A percentile compares a stretch with the other conserved stretches of the same genome.
These are phyloP conservation scores for Todus mexicanus DNA, from an alignment of 2,797 vertebrate genomes.

Conservation along the genomic window DNA sequence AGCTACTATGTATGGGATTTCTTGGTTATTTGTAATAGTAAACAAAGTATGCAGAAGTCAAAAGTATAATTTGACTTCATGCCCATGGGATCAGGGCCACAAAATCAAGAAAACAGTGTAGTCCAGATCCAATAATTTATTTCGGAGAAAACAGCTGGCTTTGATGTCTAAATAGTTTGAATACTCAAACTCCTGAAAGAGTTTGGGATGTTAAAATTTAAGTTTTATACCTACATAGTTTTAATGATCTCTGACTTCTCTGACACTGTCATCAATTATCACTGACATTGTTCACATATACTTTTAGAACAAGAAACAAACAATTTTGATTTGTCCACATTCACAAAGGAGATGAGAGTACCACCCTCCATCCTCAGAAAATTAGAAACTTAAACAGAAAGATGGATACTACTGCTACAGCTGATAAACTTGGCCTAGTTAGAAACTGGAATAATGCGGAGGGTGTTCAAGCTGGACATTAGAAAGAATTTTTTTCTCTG, in stretches of 20 bases:
- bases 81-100: neutral
- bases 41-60: neutral
- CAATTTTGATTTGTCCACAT: neutral
- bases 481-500: too few species aligned
- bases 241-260: neutral
- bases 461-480: neutral
- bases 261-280: neutral
- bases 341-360: neutral
- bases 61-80: neutral
- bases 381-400: neutral
- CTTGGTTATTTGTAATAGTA: neutral
- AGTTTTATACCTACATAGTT: neutral
- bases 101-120: neutral
- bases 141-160: neutral
- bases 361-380: neutral
- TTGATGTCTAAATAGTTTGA: neutral
- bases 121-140: neutral
- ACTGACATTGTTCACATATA: neutral
- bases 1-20: neutral
- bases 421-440: neutral
- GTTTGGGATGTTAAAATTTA: too few species aligned
- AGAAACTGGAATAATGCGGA: neutral
- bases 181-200: neutral
- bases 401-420: neutral
- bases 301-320: neutral